Percentiles rank a stretch among this genome's conserved stretches.
Conservation (phyloP, 2,888 invertebrate species). For the Eugnorisma glareosa region DNA sequence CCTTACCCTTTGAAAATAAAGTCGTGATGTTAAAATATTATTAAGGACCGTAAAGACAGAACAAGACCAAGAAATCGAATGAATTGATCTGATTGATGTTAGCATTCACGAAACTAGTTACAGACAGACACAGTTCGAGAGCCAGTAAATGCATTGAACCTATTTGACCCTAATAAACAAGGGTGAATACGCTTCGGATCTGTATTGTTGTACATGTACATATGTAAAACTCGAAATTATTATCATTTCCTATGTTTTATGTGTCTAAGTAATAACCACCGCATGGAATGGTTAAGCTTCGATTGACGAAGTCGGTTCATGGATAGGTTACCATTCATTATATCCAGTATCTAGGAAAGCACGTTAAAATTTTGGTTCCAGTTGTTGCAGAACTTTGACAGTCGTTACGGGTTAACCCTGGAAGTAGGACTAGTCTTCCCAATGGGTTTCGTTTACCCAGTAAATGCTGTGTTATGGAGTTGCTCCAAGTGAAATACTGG, state of each 20-base stretch:
- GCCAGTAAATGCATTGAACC: constrained; percentile 38
- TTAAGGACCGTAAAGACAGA: background rate
- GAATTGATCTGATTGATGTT: constrained; percentile 17
- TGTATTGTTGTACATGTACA: background rate
- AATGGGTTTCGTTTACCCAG: background rate
- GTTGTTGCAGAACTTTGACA: background rate
- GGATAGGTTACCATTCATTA: background rate
- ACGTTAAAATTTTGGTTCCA: background rate
- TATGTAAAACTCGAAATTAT: background rate
- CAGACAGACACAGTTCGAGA: constrained; percentile 14
- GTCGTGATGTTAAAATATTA: background rate
- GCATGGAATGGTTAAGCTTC: background rate
- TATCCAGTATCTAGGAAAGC: background rate
- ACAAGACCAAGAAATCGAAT: background rate
- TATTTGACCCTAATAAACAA: constrained; percentile 29
- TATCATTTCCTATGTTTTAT: background rate
- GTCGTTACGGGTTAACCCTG: background rate
- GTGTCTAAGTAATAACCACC: background rate
- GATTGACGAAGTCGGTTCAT: no score
- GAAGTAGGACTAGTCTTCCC: background rate
- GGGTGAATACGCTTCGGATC: constrained; percentile 12
- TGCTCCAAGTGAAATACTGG: background rate
- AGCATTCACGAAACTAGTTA: constrained; percentile 16
- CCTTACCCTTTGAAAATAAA: background rate
- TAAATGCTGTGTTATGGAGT: background rate